Conservation (phyloP, 2,113 vertebrate species). For the Mobula birostris region DNA sequence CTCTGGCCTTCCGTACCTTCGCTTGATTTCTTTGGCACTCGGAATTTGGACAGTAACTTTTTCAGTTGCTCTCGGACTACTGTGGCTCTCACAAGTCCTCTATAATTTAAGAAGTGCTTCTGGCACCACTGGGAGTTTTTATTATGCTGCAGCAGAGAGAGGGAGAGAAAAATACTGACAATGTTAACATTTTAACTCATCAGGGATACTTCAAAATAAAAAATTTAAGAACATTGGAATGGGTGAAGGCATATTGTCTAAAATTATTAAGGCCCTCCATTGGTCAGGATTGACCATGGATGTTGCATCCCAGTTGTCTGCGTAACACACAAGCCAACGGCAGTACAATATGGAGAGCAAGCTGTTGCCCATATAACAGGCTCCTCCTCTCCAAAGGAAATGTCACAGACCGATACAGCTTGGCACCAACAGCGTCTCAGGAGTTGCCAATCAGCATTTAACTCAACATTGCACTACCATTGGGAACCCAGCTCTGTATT, state of each 20-base stretch:
- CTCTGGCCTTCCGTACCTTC: constrained; percentile 64
- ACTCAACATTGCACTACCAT: no score
- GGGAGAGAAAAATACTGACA: constrained; percentile 27
- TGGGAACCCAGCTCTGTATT: no score
- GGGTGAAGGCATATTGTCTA: neutral
- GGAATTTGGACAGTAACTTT: constrained; percentile 90
- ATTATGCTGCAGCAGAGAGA: constrained; percentile 66
- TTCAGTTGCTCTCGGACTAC: constrained; percentile 90
- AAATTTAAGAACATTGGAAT: neutral
- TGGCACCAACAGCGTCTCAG: no score
- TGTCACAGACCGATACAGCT: no score
- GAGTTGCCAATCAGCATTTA: no score
- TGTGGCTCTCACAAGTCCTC: constrained; percentile 80
- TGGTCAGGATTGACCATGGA: no score
- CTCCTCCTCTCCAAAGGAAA: no score
- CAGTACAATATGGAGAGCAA: no score
- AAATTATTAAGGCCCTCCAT: no score
- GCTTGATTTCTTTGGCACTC: constrained; percentile 86
- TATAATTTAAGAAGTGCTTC: constrained; percentile 94
- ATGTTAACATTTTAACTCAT: neutral
- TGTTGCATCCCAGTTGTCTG: no score
- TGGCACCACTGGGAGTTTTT: constrained; percentile 97
- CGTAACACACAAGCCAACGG: no score
- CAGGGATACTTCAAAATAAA: neutral
- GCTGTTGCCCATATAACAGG: no score